Evolutionary conservation across 2,797 vertebrate species (phyloP).

Genomic region (Glossophaga mutica): DNA sequence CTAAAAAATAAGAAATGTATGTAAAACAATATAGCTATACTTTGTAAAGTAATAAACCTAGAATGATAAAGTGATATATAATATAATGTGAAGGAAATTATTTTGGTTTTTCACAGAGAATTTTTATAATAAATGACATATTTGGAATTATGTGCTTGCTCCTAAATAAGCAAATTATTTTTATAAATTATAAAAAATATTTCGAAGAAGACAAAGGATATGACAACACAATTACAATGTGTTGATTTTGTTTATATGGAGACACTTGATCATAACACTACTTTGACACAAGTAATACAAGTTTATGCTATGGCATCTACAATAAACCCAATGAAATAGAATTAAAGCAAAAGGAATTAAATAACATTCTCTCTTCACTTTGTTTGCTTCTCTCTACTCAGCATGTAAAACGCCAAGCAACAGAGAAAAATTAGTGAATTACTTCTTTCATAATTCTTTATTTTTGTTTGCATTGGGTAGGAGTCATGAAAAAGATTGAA

Average conservation of each 20-base stretch:
- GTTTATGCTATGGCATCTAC: background rate
- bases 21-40: background rate
- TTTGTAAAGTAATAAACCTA: background rate
- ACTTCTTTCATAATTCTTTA: background rate
- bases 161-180: background rate
- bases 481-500: background rate
- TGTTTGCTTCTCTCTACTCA: background rate
- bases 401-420: background rate
- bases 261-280: background rate
- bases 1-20: background rate
- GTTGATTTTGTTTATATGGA: background rate
- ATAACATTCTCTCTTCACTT: background rate
- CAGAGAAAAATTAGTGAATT: background rate
- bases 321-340: background rate
- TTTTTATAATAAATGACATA: background rate
- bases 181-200: background rate
- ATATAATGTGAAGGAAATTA: background rate
- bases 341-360: background rate
- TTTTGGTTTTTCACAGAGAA: background rate
- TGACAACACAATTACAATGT: background rate
- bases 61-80: background rate
- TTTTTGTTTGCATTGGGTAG: background rate
- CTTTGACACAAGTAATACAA: background rate
- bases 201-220: background rate
- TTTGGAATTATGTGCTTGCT: background rate